Percentiles rank a stretch among this genome's conserved stretches.
Evolutionary conservation across 2,113 vertebrate species (phyloP).

Genomic region (Dromaius novaehollandiae): DNA sequence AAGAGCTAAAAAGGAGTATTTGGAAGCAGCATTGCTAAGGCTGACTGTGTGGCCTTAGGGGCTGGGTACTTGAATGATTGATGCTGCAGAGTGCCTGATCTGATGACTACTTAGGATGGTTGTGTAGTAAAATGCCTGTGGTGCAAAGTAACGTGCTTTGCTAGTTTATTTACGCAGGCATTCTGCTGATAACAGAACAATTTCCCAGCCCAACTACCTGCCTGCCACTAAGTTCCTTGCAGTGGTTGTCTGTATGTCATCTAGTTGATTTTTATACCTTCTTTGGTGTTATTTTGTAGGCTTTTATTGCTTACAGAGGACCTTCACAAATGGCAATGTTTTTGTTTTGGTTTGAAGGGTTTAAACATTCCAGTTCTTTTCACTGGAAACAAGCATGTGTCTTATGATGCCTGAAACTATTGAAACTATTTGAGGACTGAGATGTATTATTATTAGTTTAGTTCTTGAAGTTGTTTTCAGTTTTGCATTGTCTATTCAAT

Average conservation of each 20-base stretch:
- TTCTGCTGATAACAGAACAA: neutral
- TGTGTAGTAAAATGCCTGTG: neutral
- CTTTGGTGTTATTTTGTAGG: neutral
- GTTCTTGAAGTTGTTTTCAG: neutral
- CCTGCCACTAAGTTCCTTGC: neutral
- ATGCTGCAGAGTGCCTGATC: neutral
- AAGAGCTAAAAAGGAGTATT: neutral
- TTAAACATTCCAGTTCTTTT: fast-evolving
- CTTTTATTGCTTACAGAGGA: neutral
- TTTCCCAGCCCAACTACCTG: neutral
- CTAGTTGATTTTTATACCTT: neutral
- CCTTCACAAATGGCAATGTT: neutral
- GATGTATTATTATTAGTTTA: neutral
- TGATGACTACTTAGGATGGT: neutral
- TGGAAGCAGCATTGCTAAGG: neutral
- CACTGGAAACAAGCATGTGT: neutral
- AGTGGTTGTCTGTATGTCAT: neutral
- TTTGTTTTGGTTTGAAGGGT: neutral
- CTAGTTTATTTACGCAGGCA: neutral
- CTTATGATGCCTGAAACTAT: neutral
- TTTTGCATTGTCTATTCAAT: neutral
- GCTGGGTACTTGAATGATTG: neutral
- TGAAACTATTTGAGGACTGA: neutral
- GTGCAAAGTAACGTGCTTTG: neutral
- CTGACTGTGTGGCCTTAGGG: neutral